These are phyloP conservation scores for Callimorpha dominula DNA, from an alignment of 2,888 invertebrate genomes.

Conservation along the genomic window DNA sequence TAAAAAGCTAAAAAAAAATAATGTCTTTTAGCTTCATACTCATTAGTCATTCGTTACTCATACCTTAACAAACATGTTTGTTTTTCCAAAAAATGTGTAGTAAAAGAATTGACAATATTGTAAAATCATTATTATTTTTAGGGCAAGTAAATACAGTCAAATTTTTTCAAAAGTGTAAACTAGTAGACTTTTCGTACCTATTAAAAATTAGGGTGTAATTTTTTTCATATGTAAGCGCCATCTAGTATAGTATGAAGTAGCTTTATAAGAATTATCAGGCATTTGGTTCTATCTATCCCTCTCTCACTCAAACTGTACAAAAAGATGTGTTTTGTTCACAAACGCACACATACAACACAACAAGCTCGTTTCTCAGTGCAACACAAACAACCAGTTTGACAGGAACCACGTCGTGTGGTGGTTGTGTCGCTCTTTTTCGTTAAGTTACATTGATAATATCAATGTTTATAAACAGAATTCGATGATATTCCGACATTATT, in stretches of 20 bases:
- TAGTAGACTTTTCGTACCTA: no score
- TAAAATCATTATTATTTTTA: background rate
- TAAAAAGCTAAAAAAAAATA: no score
- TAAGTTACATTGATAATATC: constrained; percentile 74
- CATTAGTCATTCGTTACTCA: no score
- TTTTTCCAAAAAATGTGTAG: no score
- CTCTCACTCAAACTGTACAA: constrained; percentile 30
- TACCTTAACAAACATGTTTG: background rate
- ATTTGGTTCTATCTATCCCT: constrained; percentile 5
- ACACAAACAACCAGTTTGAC: constrained; percentile 77
- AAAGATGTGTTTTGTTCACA: constrained; percentile 40
- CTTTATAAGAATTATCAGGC: constrained; percentile 18
- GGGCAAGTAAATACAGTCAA: background rate
- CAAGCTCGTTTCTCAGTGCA: constrained; percentile 16
- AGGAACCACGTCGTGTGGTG: constrained; percentile 57
- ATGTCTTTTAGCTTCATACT: no score
- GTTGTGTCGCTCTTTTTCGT: constrained; percentile 66
- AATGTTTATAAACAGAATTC: constrained; percentile 82
- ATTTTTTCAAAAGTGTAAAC: background rate
- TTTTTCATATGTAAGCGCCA: constrained; percentile 25
- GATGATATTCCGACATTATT: constrained; percentile 52
- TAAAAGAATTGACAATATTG: background rate
- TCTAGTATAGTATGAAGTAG: constrained; percentile 31
- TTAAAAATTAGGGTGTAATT: no score
- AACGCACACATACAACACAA: constrained; percentile 32